Percentiles rank a stretch among this genome's conserved stretches.
Evolutionary conservation across 2,797 vertebrate species (phyloP).

Genomic region (Lithobates sylvaticus): DNA sequence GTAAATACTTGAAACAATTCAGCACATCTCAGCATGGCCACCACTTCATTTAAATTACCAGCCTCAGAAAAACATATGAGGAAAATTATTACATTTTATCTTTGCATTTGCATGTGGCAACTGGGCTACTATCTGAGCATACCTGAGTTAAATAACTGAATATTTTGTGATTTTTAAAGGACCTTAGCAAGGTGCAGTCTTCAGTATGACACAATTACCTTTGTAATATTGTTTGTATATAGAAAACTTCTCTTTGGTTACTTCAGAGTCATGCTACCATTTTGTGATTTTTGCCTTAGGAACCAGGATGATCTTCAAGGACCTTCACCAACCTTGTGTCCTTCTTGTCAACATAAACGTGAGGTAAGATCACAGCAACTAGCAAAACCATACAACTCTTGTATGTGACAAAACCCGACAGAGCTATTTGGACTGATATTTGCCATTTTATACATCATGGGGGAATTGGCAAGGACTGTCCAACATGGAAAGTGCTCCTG

Average conservation of each 20-base stretch:
- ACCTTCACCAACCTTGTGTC: background rate
- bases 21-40: too few species aligned
- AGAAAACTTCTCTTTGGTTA: background rate
- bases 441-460: background rate
- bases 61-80: too few species aligned
- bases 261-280: background rate
- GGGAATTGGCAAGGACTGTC: too few species aligned
- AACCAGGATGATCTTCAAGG: background rate
- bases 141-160: too few species aligned
- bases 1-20: too few species aligned
- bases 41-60: too few species aligned
- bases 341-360: slow-evolving; percentile 14
- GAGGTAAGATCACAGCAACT: slow-evolving; percentile 22
- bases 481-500: too few species aligned
- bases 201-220: too few species aligned
- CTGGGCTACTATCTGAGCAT: too few species aligned
- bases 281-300: slow-evolving; percentile 22
- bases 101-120: too few species aligned
- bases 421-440: background rate
- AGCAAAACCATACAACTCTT: background rate
- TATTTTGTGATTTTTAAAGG: background rate
- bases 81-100: too few species aligned
- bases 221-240: background rate
- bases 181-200: background rate
- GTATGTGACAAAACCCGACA: background rate